These are phyloP conservation scores for Agrenia bidenticulata DNA, from an alignment of 2,888 invertebrate genomes.

Conservation along the genomic window DNA sequence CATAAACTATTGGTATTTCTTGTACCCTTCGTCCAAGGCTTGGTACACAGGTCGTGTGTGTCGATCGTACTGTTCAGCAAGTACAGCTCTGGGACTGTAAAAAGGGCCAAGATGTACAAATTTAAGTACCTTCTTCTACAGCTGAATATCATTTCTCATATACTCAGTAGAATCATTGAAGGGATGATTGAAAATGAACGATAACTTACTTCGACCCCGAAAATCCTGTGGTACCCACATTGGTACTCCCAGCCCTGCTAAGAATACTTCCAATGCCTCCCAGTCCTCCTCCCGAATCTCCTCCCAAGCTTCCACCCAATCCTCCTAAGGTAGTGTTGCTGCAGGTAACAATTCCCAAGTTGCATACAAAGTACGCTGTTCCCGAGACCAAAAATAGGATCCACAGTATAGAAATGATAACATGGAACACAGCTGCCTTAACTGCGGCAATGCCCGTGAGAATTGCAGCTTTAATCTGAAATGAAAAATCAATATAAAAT, in stretches of 20 bases:
- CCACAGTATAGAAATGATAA: constrained; percentile 17
- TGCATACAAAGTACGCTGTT: constrained; percentile 41
- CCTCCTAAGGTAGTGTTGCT: constrained; percentile 19
- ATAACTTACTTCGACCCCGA: not conserved
- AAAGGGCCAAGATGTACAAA: not conserved
- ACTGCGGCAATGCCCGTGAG: constrained; percentile 41
- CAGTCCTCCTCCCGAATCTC: constrained; percentile 6
- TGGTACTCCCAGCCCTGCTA: not conserved
- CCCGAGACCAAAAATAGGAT: constrained; percentile 35
- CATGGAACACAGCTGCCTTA: constrained; percentile 44
- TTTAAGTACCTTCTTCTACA: too few species aligned
- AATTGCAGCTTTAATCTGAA: constrained; percentile 46
- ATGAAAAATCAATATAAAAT: constrained; percentile 5
- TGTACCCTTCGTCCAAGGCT: constrained; percentile 34
- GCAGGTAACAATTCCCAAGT: constrained; percentile 34
- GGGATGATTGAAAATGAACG: too few species aligned
- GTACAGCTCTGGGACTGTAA: not conserved
- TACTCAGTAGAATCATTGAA: not conserved
- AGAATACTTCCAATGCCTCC: constrained; percentile 12
- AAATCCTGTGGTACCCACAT: constrained; percentile 21
- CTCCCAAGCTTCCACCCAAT: not conserved
- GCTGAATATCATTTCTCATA: not conserved
- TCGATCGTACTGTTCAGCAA: constrained; percentile 21
- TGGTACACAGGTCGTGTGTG: constrained; percentile 30
- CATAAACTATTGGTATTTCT: constrained; percentile 25